A percentile compares a stretch with the other conserved stretches of the same genome.
Evolutionary conservation across 1,140 invertebrate species (phyloP).

Genomic region (Portunus trituberculatus): DNA sequence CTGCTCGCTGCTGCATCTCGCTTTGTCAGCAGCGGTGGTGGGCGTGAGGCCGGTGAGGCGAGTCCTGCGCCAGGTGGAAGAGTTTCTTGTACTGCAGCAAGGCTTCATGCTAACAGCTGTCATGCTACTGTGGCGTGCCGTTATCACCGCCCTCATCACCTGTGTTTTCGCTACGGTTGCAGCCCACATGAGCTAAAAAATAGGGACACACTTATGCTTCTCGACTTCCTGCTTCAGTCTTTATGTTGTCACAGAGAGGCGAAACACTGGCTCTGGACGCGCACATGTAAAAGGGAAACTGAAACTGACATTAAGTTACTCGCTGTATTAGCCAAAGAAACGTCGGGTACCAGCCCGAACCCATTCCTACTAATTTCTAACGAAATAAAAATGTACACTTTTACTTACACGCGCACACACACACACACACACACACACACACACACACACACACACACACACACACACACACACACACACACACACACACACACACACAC

Average conservation of each 20-base stretch:
- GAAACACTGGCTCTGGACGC: neutral
- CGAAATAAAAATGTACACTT: neutral
- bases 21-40: neutral
- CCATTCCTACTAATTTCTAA: neutral
- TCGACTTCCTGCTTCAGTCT: neutral
- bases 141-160: neutral
- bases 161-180: neutral
- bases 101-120: neutral
- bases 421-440: neutral
- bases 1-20: neutral
- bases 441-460: neutral
- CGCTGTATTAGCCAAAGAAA: neutral
- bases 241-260: neutral
- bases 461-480: neutral
- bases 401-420: neutral
- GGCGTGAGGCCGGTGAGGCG: neutral
- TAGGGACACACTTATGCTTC: neutral
- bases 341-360: neutral
- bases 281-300: neutral
- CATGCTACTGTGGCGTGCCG: neutral
- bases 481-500: slow-evolving; percentile 20
- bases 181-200: neutral
- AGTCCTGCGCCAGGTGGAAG: neutral
- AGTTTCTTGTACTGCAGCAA: neutral
- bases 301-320: neutral